A percentile compares a stretch with the other conserved stretches of the same genome.
Evolutionary conservation across 2,797 vertebrate genomes (phyloP).

Genomic region (Pangasius sanitwongsei): DNA sequence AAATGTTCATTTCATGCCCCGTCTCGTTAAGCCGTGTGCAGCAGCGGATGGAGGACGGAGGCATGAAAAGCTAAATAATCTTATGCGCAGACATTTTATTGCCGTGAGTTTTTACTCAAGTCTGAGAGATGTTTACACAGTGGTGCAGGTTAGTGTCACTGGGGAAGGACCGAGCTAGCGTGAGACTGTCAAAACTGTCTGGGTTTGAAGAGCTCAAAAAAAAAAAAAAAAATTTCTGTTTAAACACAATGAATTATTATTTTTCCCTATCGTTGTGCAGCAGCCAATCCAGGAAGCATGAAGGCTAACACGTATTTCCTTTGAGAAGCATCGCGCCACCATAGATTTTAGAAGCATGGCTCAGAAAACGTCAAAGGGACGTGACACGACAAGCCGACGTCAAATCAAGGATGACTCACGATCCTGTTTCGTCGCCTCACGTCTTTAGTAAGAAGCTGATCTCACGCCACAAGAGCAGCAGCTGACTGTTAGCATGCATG

Average conservation of each 20-base stretch:
- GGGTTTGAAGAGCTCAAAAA: neutral
- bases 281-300: neutral
- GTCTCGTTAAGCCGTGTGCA: conserved; percentile 2
- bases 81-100: neutral
- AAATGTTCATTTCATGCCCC: conserved; percentile 14
- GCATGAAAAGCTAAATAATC: conserved; percentile 8
- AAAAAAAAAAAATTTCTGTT: neutral
- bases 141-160: neutral
- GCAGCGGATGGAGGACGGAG: neutral
- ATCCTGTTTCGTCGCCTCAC: neutral
- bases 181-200: conserved; percentile 14
- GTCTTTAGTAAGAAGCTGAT: neutral
- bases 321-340: neutral
- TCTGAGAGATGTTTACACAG: conserved; percentile 27
- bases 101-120: neutral
- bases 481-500: too few species aligned
- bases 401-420: neutral
- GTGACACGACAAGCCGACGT: neutral
- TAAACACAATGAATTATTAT: neutral
- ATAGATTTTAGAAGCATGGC: neutral
- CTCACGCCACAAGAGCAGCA: neutral
- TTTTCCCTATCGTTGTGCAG: neutral
- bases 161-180: neutral
- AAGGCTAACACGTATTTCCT: neutral
- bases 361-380: neutral